phyloP scores from a whole-genome alignment of 2,797 vertebrate genomes.

The Syncerus caffer region DNA sequence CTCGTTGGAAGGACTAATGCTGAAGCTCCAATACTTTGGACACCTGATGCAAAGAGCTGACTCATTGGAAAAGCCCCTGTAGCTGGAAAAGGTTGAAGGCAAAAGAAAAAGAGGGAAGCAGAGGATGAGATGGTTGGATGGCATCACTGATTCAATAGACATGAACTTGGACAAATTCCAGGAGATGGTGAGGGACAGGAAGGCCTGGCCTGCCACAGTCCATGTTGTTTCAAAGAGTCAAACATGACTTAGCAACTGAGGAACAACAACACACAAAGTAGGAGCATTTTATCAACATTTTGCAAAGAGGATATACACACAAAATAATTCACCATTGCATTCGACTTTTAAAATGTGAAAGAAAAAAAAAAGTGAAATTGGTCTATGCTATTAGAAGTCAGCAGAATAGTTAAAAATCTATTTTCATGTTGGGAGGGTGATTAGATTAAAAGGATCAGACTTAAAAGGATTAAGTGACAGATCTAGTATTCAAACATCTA shows the following conservation, averaged over 20 bases:
- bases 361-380: neutral
- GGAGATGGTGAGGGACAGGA: neutral
- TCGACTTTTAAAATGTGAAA: neutral
- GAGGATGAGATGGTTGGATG: neutral
- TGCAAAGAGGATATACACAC: neutral
- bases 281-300: neutral
- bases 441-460: neutral
- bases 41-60: neutral
- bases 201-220: neutral
- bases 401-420: neutral
- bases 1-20: neutral
- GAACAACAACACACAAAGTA: neutral
- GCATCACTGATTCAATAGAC: neutral
- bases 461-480: neutral
- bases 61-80: neutral
- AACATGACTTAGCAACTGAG: neutral
- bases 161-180: neutral
- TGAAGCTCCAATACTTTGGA: neutral
- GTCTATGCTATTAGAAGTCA: neutral
- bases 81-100: neutral
- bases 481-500: neutral
- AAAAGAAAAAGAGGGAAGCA: neutral
- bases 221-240: neutral
- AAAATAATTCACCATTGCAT: neutral
- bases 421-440: neutral